Evolutionary conservation across 2,113 vertebrate species (phyloP), one percentile per base, ranked within the genome.

Genomic region (Mus pahari): DNA sequence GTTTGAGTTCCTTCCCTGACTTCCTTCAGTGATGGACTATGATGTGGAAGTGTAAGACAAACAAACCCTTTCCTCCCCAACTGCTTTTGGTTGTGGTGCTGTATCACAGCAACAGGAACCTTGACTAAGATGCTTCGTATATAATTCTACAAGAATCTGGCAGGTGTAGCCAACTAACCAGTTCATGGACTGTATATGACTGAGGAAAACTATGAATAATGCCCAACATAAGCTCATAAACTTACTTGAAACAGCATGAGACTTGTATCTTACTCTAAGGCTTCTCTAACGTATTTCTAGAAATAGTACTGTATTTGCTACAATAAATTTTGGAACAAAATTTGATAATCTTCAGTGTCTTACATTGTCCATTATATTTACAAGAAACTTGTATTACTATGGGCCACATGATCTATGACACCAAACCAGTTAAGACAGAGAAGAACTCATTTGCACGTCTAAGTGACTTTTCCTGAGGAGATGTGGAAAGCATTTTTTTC

Each of bases 341-440:
- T 31, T 78, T 91, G 53, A 90, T 45, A 84, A 6, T 60, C 53
- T 94, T 89, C 68, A 87, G 64, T 77, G 24, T 75, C 71, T 95
- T 90, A 53, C 31, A 75, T 74, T 90, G 55, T 79, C 91, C 58
- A 28, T 91, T 89, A 45, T 64, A 64, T 73, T 62, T 68, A 50
- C 4, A 95, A 42, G 60, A 83, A 96, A 86, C 39, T n/a, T 58
- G 89, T 36, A 94, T 45, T n/a, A 92, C 90, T 70, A 82, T 95
- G n/a, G 73, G 22, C 36, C 28, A 42, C 50, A 74, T 13, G 20
- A 90, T 71, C 50, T 94, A 16, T 50, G 22, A 73, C 17, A 62
- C 42, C 31, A 94, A 20, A 82, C 22, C 31, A 39, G 81, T 53
- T 84, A 95, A 58, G 58, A 79, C 9, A 91, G 19, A 42, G 45